Conservation (phyloP, 2,113 vertebrate genomes). For the Zeus faber region DNA sequence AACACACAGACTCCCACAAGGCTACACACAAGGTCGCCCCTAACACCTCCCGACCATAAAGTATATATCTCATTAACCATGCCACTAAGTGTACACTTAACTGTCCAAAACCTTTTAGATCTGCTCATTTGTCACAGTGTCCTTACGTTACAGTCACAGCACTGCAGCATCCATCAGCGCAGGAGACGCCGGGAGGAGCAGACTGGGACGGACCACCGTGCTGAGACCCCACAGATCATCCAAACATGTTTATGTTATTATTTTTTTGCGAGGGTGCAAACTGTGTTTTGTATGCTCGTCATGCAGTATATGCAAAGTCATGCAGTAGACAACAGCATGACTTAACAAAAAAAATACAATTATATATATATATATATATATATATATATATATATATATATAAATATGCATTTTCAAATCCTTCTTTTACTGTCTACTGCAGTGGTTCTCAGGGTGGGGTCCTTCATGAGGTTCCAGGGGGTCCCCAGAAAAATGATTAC, state of each 20-base stretch:
- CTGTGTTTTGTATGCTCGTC: neutral
- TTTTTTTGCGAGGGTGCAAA: neutral
- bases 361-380: neutral
- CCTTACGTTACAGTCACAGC: constrained; percentile 23
- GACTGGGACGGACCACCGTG: constrained; percentile 11
- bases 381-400: neutral
- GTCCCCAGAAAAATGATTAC: no score
- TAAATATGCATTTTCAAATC: no score
- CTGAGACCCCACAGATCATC: neutral
- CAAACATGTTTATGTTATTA: neutral
- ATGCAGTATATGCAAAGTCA: no score
- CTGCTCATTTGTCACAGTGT: constrained; percentile 45
- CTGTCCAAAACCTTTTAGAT: constrained; percentile 71
- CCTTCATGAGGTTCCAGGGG: no score
- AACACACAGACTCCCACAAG: neutral
- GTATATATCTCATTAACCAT: constrained; percentile 43
- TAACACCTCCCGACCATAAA: constrained; percentile 12
- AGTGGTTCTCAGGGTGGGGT: no score
- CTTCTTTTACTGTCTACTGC: no score
- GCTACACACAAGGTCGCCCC: neutral
- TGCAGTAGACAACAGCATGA: no score
- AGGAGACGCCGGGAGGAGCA: constrained; percentile 33
- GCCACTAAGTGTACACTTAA: constrained; percentile 51
- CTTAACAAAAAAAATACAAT: no score
- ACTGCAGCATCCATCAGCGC: constrained; percentile 38